These are phyloP conservation scores for Heliconius charithonia DNA, from an alignment of 2,888 invertebrate genomes.

Conservation along the genomic window DNA sequence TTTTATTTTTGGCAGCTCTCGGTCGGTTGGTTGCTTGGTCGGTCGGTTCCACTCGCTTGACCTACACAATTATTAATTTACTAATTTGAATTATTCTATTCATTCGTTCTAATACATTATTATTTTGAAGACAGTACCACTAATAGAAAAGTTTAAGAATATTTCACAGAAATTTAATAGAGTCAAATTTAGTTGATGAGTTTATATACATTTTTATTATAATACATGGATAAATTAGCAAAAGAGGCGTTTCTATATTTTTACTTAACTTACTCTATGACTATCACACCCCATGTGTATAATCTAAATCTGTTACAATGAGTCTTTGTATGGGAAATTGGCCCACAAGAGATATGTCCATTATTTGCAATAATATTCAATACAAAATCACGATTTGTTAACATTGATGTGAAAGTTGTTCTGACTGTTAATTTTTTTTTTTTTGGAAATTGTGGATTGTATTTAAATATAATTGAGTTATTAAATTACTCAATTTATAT, in stretches of 20 bases:
- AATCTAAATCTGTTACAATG: conserved; percentile 55
- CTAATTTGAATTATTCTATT: no score
- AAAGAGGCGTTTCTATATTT: background rate
- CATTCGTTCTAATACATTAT: no score
- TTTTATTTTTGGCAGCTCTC: background rate
- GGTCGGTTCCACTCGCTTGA: no score
- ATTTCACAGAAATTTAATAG: no score
- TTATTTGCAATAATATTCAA: conserved; percentile 33
- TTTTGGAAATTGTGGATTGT: no score
- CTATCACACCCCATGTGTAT: conserved; percentile 50
- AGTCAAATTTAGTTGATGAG: no score
- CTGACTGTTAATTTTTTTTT: background rate
- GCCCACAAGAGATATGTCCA: conserved; percentile 26
- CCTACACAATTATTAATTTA: no score
- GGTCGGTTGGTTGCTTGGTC: no score
- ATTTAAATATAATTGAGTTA: no score
- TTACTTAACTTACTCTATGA: conserved; percentile 42
- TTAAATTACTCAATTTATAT: no score
- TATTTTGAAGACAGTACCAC: no score
- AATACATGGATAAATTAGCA: background rate
- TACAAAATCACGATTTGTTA: conserved; percentile 22
- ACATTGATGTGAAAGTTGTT: conserved; percentile 11
- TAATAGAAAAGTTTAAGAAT: no score
- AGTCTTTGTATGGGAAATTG: conserved; percentile 58
- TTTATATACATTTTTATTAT: background rate